Conservation (phyloP, 2,113 vertebrate species). For the Haemorhous mexicanus region DNA sequence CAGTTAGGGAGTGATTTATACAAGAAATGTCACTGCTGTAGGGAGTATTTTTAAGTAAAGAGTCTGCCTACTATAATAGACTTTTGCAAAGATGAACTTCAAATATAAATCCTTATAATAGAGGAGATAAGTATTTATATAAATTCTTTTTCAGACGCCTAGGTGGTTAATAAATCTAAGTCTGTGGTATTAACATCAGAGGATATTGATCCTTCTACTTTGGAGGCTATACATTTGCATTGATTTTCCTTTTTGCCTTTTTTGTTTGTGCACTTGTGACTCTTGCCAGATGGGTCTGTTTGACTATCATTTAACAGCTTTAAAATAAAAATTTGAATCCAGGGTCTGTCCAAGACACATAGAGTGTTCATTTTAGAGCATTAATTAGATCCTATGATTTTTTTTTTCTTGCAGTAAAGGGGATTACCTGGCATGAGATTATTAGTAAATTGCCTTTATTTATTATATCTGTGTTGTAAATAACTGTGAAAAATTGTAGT, state of each 20-base stretch:
- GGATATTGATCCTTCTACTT: not conserved
- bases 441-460: not conserved
- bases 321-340: not conserved
- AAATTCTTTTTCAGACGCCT: not conserved
- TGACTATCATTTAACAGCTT: not conserved
- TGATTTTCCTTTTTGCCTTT: not conserved
- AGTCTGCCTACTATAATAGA: not conserved
- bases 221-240: not conserved
- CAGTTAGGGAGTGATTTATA: not conserved
- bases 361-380: not conserved
- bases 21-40: not conserved
- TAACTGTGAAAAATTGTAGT: not conserved
- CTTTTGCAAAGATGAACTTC: slow-evolving; percentile 11
- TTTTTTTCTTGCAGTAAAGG: not conserved
- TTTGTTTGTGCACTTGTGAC: not conserved
- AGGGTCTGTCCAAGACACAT: not conserved
- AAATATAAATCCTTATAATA: slow-evolving; percentile 21
- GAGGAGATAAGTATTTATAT: slow-evolving; percentile 9
- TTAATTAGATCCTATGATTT: not conserved
- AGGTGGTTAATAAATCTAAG: slow-evolving; percentile 31
- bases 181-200: not conserved
- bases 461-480: not conserved
- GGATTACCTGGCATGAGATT: not conserved
- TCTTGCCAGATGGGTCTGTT: not conserved
- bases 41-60: not conserved